These are phyloP conservation scores for Chelon auratus DNA, from an alignment of 2,797 vertebrate genomes.

Conservation along the genomic window DNA sequence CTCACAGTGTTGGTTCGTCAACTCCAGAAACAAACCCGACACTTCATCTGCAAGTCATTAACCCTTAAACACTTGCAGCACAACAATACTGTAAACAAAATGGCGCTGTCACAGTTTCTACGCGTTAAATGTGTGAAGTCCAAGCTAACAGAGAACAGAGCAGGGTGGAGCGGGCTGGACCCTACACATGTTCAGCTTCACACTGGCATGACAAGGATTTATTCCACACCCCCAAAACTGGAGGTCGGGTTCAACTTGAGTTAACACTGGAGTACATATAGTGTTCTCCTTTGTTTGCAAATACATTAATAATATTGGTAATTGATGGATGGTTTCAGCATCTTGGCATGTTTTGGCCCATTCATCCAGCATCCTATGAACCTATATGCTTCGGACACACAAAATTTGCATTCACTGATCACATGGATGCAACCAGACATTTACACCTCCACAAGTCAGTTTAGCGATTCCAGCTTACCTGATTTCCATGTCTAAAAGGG, in stretches of 20 bases:
- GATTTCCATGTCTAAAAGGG: not conserved
- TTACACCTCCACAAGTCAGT: constrained; percentile 1
- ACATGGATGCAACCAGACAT: not conserved
- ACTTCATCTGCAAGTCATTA: constrained; percentile 82
- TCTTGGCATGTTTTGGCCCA: no score
- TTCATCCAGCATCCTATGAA: not conserved
- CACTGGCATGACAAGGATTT: constrained; percentile 55
- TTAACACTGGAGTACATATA: constrained; percentile 44
- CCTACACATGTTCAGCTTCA: constrained; percentile 72
- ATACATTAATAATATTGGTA: not conserved
- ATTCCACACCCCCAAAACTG: constrained; percentile 13
- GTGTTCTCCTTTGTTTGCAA: constrained; percentile 7
- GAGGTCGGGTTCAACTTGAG: constrained; percentile 61
- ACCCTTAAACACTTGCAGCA: constrained; percentile 64
- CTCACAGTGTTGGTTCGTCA: constrained; percentile 47
- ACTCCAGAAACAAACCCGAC: constrained; percentile 58
- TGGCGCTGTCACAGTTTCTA: constrained; percentile 58
- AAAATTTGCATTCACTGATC: not conserved
- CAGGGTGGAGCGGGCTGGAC: constrained; percentile 44
- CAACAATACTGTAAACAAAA: constrained; percentile 77
- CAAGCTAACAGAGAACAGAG: constrained; percentile 76
- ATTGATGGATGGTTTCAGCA: no score
- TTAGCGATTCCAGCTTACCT: not conserved
- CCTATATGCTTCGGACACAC: no score
- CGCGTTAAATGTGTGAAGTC: constrained; percentile 62